phyloP scores from a whole-genome alignment of 2,888 invertebrate genomes.

The Caenorhabditis uteleia region DNA sequence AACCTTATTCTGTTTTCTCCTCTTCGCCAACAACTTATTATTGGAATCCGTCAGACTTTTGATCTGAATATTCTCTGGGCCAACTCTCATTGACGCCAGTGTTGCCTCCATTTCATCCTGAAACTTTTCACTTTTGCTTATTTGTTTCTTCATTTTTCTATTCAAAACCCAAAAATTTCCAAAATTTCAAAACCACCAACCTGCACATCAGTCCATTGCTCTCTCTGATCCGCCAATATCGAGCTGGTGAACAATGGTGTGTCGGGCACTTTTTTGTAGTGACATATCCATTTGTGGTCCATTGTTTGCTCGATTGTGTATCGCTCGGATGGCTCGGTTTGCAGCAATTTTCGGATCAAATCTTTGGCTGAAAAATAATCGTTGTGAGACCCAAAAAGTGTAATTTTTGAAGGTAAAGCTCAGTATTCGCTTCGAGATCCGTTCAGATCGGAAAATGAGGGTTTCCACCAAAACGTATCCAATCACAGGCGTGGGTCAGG shows the following conservation, averaged over 20 bases:
- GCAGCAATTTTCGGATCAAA: slow-evolving; percentile 89
- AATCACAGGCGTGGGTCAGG: too few relatives aligned
- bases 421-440: too few relatives aligned
- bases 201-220: slow-evolving; percentile 94
- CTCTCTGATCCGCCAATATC: slow-evolving; percentile 87
- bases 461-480: too few relatives aligned
- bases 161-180: not conserved
- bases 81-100: slow-evolving; percentile 95
- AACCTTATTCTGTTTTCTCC: slow-evolving; percentile 40
- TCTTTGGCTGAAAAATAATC: slow-evolving; percentile 82
- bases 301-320: slow-evolving; percentile 83
- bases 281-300: slow-evolving; percentile 79
- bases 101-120: slow-evolving; percentile 96
- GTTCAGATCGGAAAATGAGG: not conserved
- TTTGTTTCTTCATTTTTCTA: too few relatives aligned
- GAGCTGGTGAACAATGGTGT: slow-evolving; percentile 91
- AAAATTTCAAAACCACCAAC: slow-evolving; percentile 29
- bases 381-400: too few relatives aligned
- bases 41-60: slow-evolving; percentile 91
- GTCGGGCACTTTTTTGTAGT: slow-evolving; percentile 77
- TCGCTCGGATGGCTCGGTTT: slow-evolving; percentile 89
- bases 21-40: slow-evolving; percentile 80
- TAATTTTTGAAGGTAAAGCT: not conserved
- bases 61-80: slow-evolving; percentile 90
- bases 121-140: slow-evolving; percentile 18